Evolutionary conservation across 2,113 vertebrate species (phyloP), one percentile per base, ranked within the genome.

Genomic region (Chiloscyllium plagiosum): DNA sequence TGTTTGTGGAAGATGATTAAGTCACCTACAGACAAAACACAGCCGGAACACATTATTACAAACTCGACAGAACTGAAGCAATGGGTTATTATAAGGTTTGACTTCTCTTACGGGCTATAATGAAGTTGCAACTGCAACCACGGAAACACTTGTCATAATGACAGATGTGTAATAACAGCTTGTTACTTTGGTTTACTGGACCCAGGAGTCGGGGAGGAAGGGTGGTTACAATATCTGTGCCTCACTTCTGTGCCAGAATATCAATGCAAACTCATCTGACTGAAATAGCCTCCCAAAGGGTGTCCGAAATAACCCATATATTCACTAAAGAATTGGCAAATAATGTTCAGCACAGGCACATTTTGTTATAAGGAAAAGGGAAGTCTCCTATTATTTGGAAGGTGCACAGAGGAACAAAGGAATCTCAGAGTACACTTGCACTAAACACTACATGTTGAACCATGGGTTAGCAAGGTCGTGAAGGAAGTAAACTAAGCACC

Each of bases 71-170:
- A 65, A 93, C 61, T 37, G n/a, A 37, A 4, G 8, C 19, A 93
- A 93, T 93, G 37, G 61, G 2, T 93, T 66, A 93, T 93, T 93
- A 61, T 61, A 93, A 20, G 17, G 89, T 66, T 93, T 37, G 61
- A 17, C 89, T 93, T 93, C 89, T 5, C 61, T 1, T 37, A 93
- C 22, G 80, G 37, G 37, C 37, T 66, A 68, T 66, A 68, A 93
- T 93, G n/a, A 37, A 37, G 89, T n/a, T 93, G 15, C 52, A 92
- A n/a, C 56, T 92, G n/a, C 89, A 93, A 93, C 89, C 89, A 37
- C 33, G 20, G 89, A 37, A 93, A 93, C 33, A 93, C 33, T 66
- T 93, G 61, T 37, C 61, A 68, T 66, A 93, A 68, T 93, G 89
- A 68, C 33, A 66, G 89, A 7, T 22, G 89, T 93, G 56, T 93